Conservation (phyloP, 2,113 vertebrate species). For the Candoia aspera region DNA sequence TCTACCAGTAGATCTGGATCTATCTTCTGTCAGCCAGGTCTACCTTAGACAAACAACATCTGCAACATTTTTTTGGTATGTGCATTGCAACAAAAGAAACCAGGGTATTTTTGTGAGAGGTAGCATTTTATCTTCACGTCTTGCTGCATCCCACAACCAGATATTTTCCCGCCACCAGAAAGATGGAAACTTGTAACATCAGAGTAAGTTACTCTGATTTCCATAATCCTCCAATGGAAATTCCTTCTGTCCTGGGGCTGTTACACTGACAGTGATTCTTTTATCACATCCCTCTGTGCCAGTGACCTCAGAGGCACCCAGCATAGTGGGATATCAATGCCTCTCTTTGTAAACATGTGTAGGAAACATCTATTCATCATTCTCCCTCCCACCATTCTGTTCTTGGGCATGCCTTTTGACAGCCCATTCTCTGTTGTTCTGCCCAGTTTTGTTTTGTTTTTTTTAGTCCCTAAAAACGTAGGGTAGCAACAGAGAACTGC, state of each 20-base stretch:
- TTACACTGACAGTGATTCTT: conserved; percentile 26
- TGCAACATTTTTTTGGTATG: neutral
- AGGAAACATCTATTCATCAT: conserved; percentile 35
- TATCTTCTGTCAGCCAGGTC: neutral
- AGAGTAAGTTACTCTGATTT: conserved; percentile 17
- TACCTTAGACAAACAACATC: too few relatives aligned
- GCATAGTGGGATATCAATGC: conserved; percentile 33
- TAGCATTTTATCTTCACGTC: neutral
- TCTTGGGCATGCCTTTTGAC: conserved; percentile 24
- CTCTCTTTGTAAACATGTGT: conserved; percentile 40
- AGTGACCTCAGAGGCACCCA: conserved; percentile 38
- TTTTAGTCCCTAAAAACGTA: neutral
- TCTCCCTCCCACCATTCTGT: conserved; percentile 16
- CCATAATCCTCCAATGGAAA: conserved; percentile 8
- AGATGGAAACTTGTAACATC: conserved; percentile 5
- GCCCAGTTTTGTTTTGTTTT: neutral
- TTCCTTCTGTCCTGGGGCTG: conserved; percentile 28
- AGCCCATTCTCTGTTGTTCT: conserved; percentile 23
- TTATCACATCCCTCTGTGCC: conserved; percentile 33
- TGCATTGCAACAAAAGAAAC: neutral
- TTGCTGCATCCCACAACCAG: neutral
- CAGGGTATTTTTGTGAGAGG: neutral
- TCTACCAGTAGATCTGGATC: neutral
- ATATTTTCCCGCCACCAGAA: neutral
- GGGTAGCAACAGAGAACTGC: neutral